phyloP scores from a whole-genome alignment of 2,113 vertebrate genomes.

The Lepus europaeus region DNA sequence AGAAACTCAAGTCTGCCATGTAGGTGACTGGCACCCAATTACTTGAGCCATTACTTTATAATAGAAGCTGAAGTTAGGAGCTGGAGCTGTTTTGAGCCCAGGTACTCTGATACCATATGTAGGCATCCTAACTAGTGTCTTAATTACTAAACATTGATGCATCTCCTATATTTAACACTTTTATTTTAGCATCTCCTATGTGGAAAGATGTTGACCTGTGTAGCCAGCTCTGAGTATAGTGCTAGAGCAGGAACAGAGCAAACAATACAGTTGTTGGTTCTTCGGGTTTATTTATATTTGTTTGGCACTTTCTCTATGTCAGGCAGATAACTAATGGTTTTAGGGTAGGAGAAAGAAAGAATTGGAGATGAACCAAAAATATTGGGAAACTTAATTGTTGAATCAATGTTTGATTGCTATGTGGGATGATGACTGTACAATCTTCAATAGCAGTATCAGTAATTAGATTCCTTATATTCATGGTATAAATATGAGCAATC shows the following conservation, averaged over 20 bases:
- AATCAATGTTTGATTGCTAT: neutral
- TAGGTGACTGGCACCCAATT: too few relatives aligned
- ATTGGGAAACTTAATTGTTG: neutral
- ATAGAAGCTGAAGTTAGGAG: too few relatives aligned
- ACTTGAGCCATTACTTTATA: too few relatives aligned
- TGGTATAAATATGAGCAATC: neutral
- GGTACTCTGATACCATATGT: too few relatives aligned
- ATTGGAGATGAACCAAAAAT: neutral
- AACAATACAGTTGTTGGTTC: neutral
- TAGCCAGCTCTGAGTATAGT: neutral
- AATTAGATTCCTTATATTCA: neutral
- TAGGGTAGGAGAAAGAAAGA: neutral
- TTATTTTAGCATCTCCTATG: neutral
- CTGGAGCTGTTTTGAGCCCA: too few relatives aligned
- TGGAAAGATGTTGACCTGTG: neutral
- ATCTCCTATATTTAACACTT: too few relatives aligned
- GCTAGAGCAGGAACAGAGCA: neutral
- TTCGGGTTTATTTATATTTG: neutral
- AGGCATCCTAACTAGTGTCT: too few relatives aligned
- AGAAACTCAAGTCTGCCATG: too few relatives aligned
- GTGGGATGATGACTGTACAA: neutral
- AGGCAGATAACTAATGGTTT: neutral
- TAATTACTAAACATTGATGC: too few relatives aligned
- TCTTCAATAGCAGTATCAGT: neutral
- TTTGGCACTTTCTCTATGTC: neutral